Evolutionary conservation across 2,113 vertebrate genomes (phyloP), one percentile per base, ranked within the genome.

Genomic region (Panthera leo): DNA sequence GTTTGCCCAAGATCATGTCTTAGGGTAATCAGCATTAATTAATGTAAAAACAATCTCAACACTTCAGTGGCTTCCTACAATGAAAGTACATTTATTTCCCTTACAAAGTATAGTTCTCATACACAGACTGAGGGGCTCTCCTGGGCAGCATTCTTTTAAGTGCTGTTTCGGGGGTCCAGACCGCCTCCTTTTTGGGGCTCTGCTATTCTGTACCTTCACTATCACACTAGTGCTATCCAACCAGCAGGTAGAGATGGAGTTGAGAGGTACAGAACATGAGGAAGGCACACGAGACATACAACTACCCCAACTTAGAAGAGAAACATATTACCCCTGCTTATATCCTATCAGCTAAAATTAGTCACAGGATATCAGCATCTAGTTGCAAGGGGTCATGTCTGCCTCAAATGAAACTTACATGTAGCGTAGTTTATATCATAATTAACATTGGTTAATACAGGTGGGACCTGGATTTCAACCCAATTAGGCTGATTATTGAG

Each of bases 11-110:
- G 16, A 9, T 65, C 80, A 65, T 65, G 2, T 48, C 36, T 82
- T 75, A 53, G 51, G 48, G 19, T 58, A 45, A 48, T 87, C 12
- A 29, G 29, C 23, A 85, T 42, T 88, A 31, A 80, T 34, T 84
- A 75, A 63, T 19, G 1, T 91, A 80, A 97, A 96, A 97, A 79
- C 27, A 45, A 45, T 42, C 18, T 63, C 31, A 84, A 85, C 61
- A 34, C 45, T 14, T 73, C 48, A 63, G 34, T 51, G 36, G 21
- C 14, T 92, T 86, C 4, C 68, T 45, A 34, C 13, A 87, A 85
- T n/a, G 36, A 90, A 55, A 6, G 13, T 94, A 12, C 29, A 29
- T 68, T 96, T 94, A 29, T 76, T 58, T 75, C 21, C 75, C 36
- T 53, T 5, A 12, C 25, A 34, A 48, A 34, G 2, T 29, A 27